Evolutionary conservation across 2,113 vertebrate genomes (phyloP), one percentile per base, ranked within the genome.

Genomic region (Fukomys damarensis): DNA sequence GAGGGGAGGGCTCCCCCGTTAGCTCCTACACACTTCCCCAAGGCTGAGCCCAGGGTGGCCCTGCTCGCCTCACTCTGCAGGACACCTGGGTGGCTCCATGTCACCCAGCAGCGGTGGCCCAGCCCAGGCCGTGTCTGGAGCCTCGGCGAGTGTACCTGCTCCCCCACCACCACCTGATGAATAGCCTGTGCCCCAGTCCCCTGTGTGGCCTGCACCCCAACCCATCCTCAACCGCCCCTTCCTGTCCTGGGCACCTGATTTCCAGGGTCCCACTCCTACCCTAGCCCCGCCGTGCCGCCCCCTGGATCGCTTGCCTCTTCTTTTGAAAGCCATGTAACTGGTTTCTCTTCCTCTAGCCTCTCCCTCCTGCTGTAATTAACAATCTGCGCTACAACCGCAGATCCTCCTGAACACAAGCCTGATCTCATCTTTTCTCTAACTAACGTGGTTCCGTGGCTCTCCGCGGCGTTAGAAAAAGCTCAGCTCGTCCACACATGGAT

Each of bases 21-120:
- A 8, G 7, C 65, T 83, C 43, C 28, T 9, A 28, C 14, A 41
- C n/a, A 22, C 17, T 41, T 5, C 30, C 41, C 28, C 22, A 10
- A 32, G 35, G 38, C 35, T 56, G 43, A 1, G n/a, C 49, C 58
- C 8, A n/a, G 11, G 19, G 7, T 43, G 6, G 3, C 10, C 14
- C 22, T 26, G 17, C 2, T 20, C 22, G 28, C 72, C 30, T 59
- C n/a, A 11, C 19, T 41, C 30, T 61, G 28, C 11, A 16, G 46
- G 46, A n/a, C n/a, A n/a, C n/a, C 52, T 13, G 52, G 52, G 52
- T 54, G 52, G 52, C 52, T 13, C 52, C 35, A 13, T 61, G 5
- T 0, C 2, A 6, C 22, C 52, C 19, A 3, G 2, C 2, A 17
- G 8, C n/a, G n/a, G 4, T 22, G 30, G 2, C 41, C 30, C 13